These are phyloP conservation scores for Tor tambroides DNA, from an alignment of 2,113 vertebrate species.

Conservation along the genomic window DNA sequence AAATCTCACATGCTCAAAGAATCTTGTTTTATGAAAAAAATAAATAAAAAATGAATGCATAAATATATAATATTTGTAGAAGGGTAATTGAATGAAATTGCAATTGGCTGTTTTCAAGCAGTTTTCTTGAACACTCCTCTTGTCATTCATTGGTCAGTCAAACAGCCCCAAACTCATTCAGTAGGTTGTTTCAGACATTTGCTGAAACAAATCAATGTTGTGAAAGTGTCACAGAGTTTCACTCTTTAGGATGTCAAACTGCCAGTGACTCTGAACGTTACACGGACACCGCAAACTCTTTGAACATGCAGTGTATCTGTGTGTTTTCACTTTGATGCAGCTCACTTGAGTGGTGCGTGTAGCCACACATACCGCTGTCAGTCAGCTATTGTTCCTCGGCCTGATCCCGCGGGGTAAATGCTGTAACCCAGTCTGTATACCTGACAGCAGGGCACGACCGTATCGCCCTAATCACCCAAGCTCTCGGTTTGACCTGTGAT, in stretches of 20 bases:
- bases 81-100: not conserved
- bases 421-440: constrained; percentile 49
- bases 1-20: no score
- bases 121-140: not conserved
- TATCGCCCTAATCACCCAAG: constrained; percentile 2
- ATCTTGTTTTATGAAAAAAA: not conserved
- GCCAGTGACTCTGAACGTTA: not conserved
- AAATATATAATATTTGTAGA: not conserved
- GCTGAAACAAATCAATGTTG: not conserved
- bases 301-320: no score
- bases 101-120: not conserved
- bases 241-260: not conserved
- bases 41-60: no score
- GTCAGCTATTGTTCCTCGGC: constrained; percentile 54
- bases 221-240: not conserved
- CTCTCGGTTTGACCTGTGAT: not conserved
- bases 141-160: not conserved
- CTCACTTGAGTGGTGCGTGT: not conserved
- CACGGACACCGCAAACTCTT: not conserved
- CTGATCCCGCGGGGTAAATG: constrained; percentile 52
- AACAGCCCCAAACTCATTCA: no score
- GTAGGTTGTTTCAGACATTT: not conserved
- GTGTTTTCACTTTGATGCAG: not conserved
- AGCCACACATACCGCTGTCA: constrained; percentile 36
- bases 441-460: constrained; percentile 41